Evolutionary conservation across 1,140 invertebrate genomes (phyloP), one percentile per base, ranked within the genome.

Genomic region (Euglossa dilemma): DNA sequence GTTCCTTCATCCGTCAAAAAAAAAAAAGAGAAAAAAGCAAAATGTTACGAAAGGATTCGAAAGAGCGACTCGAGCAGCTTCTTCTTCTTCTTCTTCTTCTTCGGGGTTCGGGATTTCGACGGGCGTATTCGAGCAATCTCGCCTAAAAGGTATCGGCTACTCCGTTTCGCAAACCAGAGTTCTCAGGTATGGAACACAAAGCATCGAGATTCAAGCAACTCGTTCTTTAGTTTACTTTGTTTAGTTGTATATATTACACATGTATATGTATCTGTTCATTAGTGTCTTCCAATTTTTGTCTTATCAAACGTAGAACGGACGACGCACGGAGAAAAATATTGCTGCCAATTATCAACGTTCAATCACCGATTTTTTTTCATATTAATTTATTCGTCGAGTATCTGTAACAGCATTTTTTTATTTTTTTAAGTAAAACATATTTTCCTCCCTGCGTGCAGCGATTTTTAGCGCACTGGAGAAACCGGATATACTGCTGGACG

Each of bases 111-210:
- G 87, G 87, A 92, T 86, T 89, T 86, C 91, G 83, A 91, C 87
- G 83, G 87, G 86, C 79, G 69, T 86, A 85, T 85, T 86, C 85
- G 64, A 79, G 69, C 80, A 80, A 86, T 76, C 74, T 73, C 78
- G 66, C 85, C 90, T 85, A 86, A 92, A 90, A 90, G 88, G 75
- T 91, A 91, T 85, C 84, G 81, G 73, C 85, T 86, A 80, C 85
- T 88, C 87, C 82, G 87, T 90, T 89, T 92, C 74, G 88, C 78
- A 91, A 86, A 90, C 85, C 82, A 85, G 72, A 81, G 75, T 88
- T 61, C 45, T 89, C 91, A 93, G 92, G 92, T 94, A 93, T 93
- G 92, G 88, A 88, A 83, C 63, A 74, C 43, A 71, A 57, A 83
- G 71, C 28, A 74, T 76, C 63, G 63, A 76, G 72, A 76, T 64